Percentiles rank a stretch among this genome's conserved stretches.
Conservation (phyloP, 35 echinoderm and acorn worm genomes). For the Chiridota heheva region DNA sequence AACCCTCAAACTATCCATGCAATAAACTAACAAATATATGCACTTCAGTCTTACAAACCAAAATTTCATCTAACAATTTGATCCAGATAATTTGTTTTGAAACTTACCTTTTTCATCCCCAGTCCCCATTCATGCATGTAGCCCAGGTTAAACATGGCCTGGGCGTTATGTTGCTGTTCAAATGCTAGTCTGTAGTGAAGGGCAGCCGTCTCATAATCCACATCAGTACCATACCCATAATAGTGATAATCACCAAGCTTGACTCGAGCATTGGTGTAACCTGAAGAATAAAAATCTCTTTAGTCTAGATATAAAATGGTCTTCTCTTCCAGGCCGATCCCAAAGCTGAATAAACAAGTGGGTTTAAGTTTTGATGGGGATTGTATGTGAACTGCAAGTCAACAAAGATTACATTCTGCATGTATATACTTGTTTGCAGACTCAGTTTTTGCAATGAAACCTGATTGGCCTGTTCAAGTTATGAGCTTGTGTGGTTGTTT, state of each 20-base stretch:
- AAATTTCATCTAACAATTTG: too few species aligned
- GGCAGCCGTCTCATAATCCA: slow-evolving; percentile 94
- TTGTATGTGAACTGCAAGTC: slow-evolving; percentile 5
- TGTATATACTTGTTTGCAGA: too few species aligned
- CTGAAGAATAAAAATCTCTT: slow-evolving; percentile 31
- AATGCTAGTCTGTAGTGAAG: slow-evolving; percentile 92
- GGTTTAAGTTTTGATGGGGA: neutral
- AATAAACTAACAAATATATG: too few species aligned
- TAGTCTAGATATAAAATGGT: too few species aligned
- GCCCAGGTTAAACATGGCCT: slow-evolving; percentile 98
- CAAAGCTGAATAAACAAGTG: neutral
- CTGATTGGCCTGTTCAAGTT: too few species aligned
- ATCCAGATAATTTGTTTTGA: neutral
- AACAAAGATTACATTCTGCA: too few species aligned
- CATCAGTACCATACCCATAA: slow-evolving; percentile 94
- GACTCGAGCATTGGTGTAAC: slow-evolving; percentile 97
- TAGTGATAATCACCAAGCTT: slow-evolving; percentile 99
- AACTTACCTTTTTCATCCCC: slow-evolving; percentile 91
- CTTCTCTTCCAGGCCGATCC: neutral
- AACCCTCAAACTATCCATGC: too few species aligned
- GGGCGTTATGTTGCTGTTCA: slow-evolving; percentile 95
- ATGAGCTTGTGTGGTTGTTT: too few species aligned
- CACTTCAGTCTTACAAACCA: too few species aligned
- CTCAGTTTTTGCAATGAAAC: too few species aligned
- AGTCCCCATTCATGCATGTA: slow-evolving; percentile 98